phyloP scores from a whole-genome alignment of 1,140 invertebrate genomes.

The Euglossa dilemma region DNA sequence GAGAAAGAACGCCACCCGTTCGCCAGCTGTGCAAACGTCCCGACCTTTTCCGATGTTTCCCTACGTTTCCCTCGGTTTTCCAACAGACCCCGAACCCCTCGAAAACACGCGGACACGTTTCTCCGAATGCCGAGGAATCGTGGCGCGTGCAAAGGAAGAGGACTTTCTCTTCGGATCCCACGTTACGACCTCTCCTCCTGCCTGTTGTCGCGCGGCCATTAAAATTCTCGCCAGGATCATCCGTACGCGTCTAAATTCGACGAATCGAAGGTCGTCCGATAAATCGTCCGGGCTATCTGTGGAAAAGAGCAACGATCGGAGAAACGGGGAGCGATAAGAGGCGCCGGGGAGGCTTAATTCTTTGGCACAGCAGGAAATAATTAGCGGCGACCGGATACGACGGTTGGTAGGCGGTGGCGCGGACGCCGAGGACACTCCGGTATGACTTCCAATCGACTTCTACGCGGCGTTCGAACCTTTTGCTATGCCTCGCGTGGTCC shows the following conservation, averaged over 20 bases:
- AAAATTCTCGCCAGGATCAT: neutral
- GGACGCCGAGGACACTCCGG: constrained; percentile 27
- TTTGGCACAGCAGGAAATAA: constrained; percentile 70
- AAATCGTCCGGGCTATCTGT: neutral
- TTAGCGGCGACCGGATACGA: constrained; percentile 72
- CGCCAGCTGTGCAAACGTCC: neutral
- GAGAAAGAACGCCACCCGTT: neutral
- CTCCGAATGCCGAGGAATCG: neutral
- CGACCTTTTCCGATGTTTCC: too few species aligned
- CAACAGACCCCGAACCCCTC: neutral
- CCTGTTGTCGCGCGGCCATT: neutral
- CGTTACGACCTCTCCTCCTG: neutral
- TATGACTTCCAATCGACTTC: constrained; percentile 33
- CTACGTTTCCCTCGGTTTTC: neutral
- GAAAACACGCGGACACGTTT: neutral
- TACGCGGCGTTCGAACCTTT: constrained; percentile 35
- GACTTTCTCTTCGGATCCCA: neutral
- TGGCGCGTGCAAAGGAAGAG: too few species aligned
- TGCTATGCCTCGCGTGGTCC: constrained; percentile 58
- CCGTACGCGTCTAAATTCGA: neutral
- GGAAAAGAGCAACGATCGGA: neutral
- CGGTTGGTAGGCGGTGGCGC: constrained; percentile 56
- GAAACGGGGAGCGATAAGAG: neutral
- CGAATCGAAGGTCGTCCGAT: neutral
- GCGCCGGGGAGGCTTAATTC: neutral